Base-by-base conservation (phyloP, 2,888 invertebrate genomes). In the Heliconius charithonia region DNA sequence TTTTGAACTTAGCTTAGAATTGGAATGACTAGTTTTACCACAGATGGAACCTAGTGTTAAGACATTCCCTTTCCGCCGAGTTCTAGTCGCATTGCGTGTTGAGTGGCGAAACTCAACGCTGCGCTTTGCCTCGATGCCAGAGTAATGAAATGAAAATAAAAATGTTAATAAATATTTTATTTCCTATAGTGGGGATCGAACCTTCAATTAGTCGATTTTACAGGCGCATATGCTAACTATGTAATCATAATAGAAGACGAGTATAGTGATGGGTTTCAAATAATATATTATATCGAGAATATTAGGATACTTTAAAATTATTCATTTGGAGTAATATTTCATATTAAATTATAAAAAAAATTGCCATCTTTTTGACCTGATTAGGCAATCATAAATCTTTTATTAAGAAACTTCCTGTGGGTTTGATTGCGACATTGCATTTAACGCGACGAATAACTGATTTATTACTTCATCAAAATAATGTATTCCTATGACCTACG, bases 1-100 rank as follows among this genome's bases (percentile, higher is more conserved):
- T 85, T 82, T 83, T 82, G 82, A 85, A 83, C 85, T 83, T 83
- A 83, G 85, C 84, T 87, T 88, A 69, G 41, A 56, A 69, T 65
- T 86, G 88, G 85, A 84, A n/a, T n/a, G 37, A 37, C 10, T 10
- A 37, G 37, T 37, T 10, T 37, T 37, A 37, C 37, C 37, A 37
- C 37, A 37, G 32, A 10, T 1, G 37, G 37, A 37, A 37, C 37
- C 37, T 37, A 37, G 37, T 9, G 37, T 37, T 1, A 37, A 37
- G 37, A 37, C 37, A 37, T 9, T 1, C 1, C 1, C 9, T 37
- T 9, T 37, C 9, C 32, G 9, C 9, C 9, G 32, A 32, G 37
- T 37, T 37, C 32, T 32, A 6, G 32, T 6, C 4, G 32, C 32
- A 37, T 37, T 37, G 37, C 37, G 37, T 37, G 37, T 37, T 10